A percentile compares a stretch with the other conserved stretches of the same genome.
These are phyloP conservation scores for Meriones unguiculatus DNA, from an alignment of 2,113 vertebrate genomes.

Conservation along the genomic window DNA sequence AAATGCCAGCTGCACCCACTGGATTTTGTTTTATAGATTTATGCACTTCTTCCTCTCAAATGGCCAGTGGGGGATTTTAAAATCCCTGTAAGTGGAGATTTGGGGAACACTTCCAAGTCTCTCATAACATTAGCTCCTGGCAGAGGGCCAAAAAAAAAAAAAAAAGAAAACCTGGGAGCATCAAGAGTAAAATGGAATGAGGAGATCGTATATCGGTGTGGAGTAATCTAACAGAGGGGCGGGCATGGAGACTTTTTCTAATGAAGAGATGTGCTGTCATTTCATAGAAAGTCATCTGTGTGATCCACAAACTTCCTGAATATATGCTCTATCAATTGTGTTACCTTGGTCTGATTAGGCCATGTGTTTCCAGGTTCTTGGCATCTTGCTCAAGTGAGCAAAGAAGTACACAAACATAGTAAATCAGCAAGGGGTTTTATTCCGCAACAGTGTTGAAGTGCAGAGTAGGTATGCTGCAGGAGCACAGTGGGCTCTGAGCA, in stretches of 20 bases:
- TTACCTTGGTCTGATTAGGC: neutral
- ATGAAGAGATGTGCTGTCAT: neutral
- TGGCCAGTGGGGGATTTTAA: constrained; percentile 43
- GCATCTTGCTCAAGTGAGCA: neutral
- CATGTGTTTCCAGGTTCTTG: neutral
- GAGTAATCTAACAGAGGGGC: neutral
- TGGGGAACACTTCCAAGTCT: constrained; percentile 61
- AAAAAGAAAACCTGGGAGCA: neutral
- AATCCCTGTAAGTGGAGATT: constrained; percentile 61
- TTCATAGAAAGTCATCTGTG: neutral
- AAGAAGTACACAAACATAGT: neutral
- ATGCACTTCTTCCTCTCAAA: constrained; percentile 47
- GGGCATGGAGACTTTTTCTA: neutral
- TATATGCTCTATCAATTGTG: too few species aligned
- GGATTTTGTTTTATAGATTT: constrained; percentile 23
- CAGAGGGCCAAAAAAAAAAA: constrained; percentile 32
- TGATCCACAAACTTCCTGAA: neutral
- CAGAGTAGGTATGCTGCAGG: too few species aligned
- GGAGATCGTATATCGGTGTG: neutral
- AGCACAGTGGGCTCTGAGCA: neutral
- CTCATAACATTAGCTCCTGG: constrained; percentile 71
- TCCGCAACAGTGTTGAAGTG: too few species aligned
- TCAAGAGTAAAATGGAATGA: neutral
- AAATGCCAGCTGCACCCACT: neutral
- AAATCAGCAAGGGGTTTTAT: neutral